Evolutionary conservation across 1,140 invertebrate species (phyloP).

Genomic region (Hylaeus volcanicus): DNA sequence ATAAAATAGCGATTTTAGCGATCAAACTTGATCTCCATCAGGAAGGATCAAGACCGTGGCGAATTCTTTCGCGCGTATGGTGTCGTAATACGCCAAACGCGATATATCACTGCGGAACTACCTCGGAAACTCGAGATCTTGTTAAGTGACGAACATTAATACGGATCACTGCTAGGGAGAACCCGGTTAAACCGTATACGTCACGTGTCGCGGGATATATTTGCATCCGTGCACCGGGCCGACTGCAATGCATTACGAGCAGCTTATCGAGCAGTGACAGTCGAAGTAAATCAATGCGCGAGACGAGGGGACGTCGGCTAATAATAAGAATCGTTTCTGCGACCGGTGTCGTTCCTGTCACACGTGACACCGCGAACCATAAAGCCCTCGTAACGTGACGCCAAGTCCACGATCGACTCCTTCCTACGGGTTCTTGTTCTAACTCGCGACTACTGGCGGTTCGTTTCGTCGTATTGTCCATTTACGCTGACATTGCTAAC

Average conservation of each 20-base stretch:
- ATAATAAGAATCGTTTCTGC: slow-evolving; percentile 65
- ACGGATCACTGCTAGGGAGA: slow-evolving; percentile 11
- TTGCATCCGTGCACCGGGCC: slow-evolving; percentile 44
- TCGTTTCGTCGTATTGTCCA: not conserved
- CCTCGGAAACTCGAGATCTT: slow-evolving; percentile 30
- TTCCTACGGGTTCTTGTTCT: not conserved
- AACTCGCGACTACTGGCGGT: not conserved
- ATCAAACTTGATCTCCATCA: not conserved
- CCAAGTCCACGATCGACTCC: slow-evolving; percentile 14
- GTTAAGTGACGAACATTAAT: slow-evolving; percentile 58
- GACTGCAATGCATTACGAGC: slow-evolving; percentile 67
- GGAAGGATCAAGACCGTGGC: not conserved
- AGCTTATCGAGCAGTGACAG: slow-evolving; percentile 70
- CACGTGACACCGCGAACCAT: slow-evolving; percentile 10
- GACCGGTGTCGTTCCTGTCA: slow-evolving; percentile 27
- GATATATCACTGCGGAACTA: slow-evolving; percentile 24
- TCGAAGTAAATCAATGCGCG: slow-evolving; percentile 70
- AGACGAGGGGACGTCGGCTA: slow-evolving; percentile 55
- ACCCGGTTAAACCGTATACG: slow-evolving; percentile 66
- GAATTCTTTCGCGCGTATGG: not conserved
- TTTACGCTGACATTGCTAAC: not conserved
- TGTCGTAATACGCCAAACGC: not conserved
- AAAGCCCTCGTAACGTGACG: slow-evolving; percentile 36
- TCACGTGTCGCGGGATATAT: slow-evolving; percentile 60
- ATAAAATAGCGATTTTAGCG: not conserved